Evolutionary conservation across 2,888 invertebrate species (phyloP).

Genomic region (Acleris emargana): DNA sequence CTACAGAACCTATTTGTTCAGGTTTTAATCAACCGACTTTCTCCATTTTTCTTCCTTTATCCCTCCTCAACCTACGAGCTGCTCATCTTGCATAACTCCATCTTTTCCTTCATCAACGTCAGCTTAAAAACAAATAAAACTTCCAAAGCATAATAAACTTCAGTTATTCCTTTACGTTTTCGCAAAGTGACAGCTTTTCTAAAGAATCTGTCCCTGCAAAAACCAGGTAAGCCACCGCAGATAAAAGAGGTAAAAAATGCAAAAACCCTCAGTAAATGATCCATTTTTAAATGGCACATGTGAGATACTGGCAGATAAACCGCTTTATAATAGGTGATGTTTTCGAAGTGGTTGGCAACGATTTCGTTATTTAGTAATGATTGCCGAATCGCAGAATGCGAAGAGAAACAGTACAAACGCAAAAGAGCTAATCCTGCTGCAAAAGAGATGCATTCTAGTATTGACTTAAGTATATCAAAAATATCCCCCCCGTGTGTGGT

Average conservation of each 20-base stretch:
- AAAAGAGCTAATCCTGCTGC: no score
- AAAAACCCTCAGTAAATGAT: slow-evolving; percentile 10
- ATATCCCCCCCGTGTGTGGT: no score
- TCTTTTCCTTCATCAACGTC: neutral
- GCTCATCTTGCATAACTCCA: neutral
- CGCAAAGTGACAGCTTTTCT: slow-evolving; percentile 19
- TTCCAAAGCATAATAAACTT: slow-evolving; percentile 11
- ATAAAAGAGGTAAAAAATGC: slow-evolving; percentile 21
- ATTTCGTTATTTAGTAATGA: neutral
- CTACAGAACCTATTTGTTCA: no score
- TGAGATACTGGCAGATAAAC: neutral
- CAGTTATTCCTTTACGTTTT: slow-evolving; percentile 22
- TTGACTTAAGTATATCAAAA: no score
- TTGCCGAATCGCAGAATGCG: neutral
- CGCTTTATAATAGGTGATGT: neutral
- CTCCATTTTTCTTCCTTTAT: no score
- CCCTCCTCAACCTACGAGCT: no score
- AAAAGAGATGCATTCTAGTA: no score
- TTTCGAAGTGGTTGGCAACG: no score
- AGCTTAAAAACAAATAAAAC: slow-evolving; percentile 3
- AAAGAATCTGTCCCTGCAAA: slow-evolving; percentile 17
- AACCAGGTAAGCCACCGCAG: slow-evolving; percentile 18
- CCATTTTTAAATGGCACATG: neutral
- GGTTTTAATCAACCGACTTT: no score
- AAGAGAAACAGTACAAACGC: no score